Evolutionary conservation across 2,797 vertebrate species (phyloP), one percentile per base, ranked within the genome.

Genomic region (Halcyon smyrnensis): DNA sequence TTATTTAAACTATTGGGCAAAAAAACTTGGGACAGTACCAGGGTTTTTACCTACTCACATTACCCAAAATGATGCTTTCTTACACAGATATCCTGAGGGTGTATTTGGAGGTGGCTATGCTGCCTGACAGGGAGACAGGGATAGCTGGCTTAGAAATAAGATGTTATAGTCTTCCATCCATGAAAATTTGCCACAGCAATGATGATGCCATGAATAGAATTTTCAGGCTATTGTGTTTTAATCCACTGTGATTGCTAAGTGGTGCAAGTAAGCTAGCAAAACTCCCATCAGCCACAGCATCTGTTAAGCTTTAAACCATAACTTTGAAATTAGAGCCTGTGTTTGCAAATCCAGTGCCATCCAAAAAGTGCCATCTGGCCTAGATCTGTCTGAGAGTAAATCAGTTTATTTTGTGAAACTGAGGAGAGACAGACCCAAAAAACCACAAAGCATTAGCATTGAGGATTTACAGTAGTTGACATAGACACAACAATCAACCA

Each of bases 291-390:
- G 69, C 87, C 76, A 50, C 8, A 48, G 91, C 85, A 87, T 86
- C 84, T 96, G 92, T 23, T 90, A 54, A 93, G 84, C 34, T 93
- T 70, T 79, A 92, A 88, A 94, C 57, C 34, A 87, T 4, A 74
- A 68, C 75, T 95, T 92, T 89, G 92, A 50, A 94, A 91, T 93
- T 73, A 94, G 76, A 84, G n/a, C 34, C 51, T 12, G 34, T 73
- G 79, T 94, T 96, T 96, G 86, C 84, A 96, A 96, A 94, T 91
- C 86, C 54, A 89, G n/a, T 41, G 75, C 81, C 69, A 64, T 87
- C 73, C 53, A 95, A 15, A 65, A 86, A 81, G 53, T 81, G 62
- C 87, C 91, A 94, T 96, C 79, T 96, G 84, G 87, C 69, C 76
- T 75, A 34, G 57, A 59, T 83, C 82, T 91, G 8, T 56, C 21